Conservation (phyloP, 2,797 vertebrate species). For the Lepilemur septentrionalis region DNA sequence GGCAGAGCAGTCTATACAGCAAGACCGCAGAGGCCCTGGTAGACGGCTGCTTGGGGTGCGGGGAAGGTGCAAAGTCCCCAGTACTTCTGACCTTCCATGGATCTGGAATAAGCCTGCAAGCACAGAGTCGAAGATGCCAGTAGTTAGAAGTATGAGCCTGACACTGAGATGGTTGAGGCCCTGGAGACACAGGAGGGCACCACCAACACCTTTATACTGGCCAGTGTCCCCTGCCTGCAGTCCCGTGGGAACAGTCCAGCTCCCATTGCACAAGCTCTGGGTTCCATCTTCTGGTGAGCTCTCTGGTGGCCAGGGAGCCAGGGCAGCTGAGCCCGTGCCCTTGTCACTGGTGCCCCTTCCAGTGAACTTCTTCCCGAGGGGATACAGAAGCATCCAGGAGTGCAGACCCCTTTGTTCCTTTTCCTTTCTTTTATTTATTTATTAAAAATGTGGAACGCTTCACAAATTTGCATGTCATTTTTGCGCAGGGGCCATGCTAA, state of each 20-base stretch:
- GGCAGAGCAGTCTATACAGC: accelerated
- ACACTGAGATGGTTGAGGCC: accelerated
- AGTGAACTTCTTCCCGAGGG: background rate
- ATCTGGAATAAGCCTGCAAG: background rate
- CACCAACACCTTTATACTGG: accelerated
- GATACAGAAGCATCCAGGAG: background rate
- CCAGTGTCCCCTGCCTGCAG: accelerated
- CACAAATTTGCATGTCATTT: too few relatives aligned
- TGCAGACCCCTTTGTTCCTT: background rate
- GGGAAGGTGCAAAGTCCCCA: background rate
- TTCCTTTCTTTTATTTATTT: too few relatives aligned
- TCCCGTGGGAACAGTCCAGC: background rate
- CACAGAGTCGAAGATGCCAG: too few relatives aligned
- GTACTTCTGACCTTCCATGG: too few relatives aligned
- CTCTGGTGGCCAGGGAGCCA: background rate
- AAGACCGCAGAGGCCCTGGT: background rate
- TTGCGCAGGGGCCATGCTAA: too few relatives aligned
- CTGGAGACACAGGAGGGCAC: too few relatives aligned
- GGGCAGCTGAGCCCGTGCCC: too few relatives aligned
- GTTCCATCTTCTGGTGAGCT: background rate
- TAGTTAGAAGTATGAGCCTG: background rate
- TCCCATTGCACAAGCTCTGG: background rate
- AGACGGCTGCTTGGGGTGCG: background rate
- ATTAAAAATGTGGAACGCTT: too few relatives aligned
- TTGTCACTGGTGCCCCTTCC: background rate